Evolutionary conservation across 2,113 vertebrate species (phyloP).

Genomic region (Rhegmatorhina hoffmannsi): DNA sequence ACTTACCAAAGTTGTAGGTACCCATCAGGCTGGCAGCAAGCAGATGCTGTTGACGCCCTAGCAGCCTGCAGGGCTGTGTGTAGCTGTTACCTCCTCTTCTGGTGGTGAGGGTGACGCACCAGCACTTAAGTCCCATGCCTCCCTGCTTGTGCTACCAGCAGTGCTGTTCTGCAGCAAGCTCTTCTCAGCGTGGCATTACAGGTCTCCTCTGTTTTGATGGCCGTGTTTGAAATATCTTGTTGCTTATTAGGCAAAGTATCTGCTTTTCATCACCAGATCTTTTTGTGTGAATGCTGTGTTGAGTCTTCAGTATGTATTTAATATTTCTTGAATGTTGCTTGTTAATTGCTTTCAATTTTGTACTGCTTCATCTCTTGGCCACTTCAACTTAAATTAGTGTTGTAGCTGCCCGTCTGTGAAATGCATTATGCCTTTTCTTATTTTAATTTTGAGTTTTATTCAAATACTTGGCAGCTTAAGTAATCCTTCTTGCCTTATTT

Average conservation of each 20-base stretch:
- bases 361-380: constrained; percentile 22
- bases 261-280: not conserved
- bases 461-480: not conserved
- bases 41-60: not conserved
- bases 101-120: not conserved
- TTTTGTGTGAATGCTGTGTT: not conserved
- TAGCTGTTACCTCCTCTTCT: not conserved
- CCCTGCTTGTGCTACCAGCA: rapidly evolving
- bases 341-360: constrained; percentile 45
- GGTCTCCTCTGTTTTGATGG: not conserved
- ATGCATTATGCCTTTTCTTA: not conserved
- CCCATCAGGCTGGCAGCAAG: not conserved
- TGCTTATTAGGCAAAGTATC: not conserved
- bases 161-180: not conserved
- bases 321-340: constrained; percentile 14
- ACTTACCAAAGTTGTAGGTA: not conserved
- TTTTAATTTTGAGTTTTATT: constrained; percentile 21
- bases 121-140: rapidly evolving
- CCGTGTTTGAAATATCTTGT: not conserved
- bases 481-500: not conserved
- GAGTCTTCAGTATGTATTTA: not conserved
- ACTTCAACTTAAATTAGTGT: constrained; percentile 21
- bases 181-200: not conserved
- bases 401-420: constrained; percentile 34
- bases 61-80: not conserved